phyloP scores from a whole-genome alignment of 2,113 vertebrate genomes.

The Pogonocichla stellata region DNA sequence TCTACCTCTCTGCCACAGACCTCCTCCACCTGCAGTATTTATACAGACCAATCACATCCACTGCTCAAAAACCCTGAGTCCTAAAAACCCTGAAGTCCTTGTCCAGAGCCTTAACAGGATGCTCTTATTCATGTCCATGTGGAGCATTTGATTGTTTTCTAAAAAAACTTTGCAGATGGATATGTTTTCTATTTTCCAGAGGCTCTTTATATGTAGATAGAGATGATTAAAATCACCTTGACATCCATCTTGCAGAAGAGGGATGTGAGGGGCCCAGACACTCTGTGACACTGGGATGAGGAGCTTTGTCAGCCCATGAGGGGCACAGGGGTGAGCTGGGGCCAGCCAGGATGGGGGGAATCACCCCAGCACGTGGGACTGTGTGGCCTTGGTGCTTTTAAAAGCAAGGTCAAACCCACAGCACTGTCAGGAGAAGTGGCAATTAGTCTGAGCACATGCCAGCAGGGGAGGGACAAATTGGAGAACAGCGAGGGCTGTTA shows the following conservation, averaged over 20 bases:
- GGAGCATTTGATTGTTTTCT: neutral
- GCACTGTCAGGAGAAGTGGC: neutral
- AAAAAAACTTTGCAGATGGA: neutral
- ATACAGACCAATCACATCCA: slow-evolving; percentile 14
- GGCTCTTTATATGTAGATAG: neutral
- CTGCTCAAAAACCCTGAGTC: neutral
- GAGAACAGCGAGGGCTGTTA: slow-evolving; percentile 45
- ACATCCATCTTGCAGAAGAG: neutral
- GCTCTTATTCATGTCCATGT: neutral
- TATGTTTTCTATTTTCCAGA: slow-evolving; percentile 18
- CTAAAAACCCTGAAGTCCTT: neutral
- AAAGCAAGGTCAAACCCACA: slow-evolving; percentile 42
- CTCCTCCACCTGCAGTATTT: slow-evolving; percentile 64
- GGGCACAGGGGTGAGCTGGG: neutral
- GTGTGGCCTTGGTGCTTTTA: neutral
- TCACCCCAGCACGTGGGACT: neutral
- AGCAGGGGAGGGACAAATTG: slow-evolving; percentile 53
- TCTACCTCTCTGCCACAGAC: slow-evolving; percentile 14
- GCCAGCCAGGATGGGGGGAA: neutral
- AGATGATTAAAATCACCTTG: slow-evolving; percentile 46
- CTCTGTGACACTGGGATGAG: neutral
- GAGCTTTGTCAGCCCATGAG: neutral
- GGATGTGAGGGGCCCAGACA: neutral
- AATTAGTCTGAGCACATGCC: slow-evolving; percentile 54
- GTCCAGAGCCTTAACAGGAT: neutral